Conservation (phyloP, 2,797 vertebrate species). For the Argyrosomus regius region DNA sequence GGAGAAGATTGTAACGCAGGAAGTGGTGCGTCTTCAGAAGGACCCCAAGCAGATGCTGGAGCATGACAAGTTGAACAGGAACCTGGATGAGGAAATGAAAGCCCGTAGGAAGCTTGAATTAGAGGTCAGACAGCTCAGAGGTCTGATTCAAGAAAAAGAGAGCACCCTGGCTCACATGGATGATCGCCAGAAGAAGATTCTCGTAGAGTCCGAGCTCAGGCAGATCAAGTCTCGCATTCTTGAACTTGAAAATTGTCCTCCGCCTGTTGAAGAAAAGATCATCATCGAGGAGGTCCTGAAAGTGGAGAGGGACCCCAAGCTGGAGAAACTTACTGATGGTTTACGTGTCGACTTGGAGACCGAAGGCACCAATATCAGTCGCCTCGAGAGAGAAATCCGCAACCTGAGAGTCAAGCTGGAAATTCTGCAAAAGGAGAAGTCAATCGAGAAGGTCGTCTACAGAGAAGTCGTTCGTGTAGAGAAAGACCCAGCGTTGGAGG, state of each 20-base stretch:
- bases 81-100: conserved; percentile 89
- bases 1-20: conserved; percentile 90
- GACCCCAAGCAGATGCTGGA: conserved; percentile 91
- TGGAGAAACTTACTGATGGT: conserved; percentile 86
- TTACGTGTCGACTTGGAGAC: conserved; percentile 85
- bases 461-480: conserved; percentile 95
- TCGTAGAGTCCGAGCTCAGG: conserved; percentile 91
- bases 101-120: conserved; percentile 89
- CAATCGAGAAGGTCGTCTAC: conserved; percentile 93
- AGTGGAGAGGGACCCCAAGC: conserved; percentile 92
- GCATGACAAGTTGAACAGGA: conserved; percentile 87
- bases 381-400: conserved; percentile 89
- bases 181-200: conserved; percentile 90
- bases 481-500: conserved; percentile 91
- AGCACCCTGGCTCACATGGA: conserved; percentile 86
- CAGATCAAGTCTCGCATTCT: conserved; percentile 89
- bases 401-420: conserved; percentile 89
- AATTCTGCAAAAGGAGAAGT: conserved; percentile 91
- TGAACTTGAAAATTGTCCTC: conserved; percentile 88
- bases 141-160: conserved; percentile 87
- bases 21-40: conserved; percentile 90
- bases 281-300: conserved; percentile 95
- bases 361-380: conserved; percentile 84
- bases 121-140: conserved; percentile 89
- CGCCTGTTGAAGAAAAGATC: conserved; percentile 91